Base-by-base conservation (phyloP, 2,113 vertebrate species). In the Coptodon bakossiorum region DNA sequence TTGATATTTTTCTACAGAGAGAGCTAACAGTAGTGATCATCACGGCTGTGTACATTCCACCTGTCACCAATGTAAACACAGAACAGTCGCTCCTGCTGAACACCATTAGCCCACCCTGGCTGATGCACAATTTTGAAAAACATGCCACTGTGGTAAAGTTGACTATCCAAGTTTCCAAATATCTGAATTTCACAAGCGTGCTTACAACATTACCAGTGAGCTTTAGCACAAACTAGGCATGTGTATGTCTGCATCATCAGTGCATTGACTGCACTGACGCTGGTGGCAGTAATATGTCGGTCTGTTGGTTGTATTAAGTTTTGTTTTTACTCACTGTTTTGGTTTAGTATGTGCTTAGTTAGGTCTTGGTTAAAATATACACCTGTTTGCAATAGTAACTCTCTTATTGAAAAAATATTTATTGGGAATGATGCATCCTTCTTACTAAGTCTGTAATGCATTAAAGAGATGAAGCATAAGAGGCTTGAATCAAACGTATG, bases 271-370 rank as follows among this genome's bases (percentile, higher is more conserved):
- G 61, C 34, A 66, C 6, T 66, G 34, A 38, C 3, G 1, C 61
- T 0, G 34, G 34, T 38, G 19, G 9, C 10, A 3, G 10, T 0
- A 22, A 38, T 6, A 38, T 5, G 5, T 57, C 24, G 2, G 22
- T 24, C 12, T 13, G 22, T 56, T 6, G n/a, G 53, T 63, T 63
- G 19, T 2, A 11, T 34, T 36, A 63, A 34, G 29, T 19, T 11
- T 34, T 63, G 29, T 19, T 63, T 36, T 19, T n/a, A 13, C 4
- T 68, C 63, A 4, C 11, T 22, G 34, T 40, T 68, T 22, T 22
- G 6, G 19, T 40, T 68, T 22, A 40, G n/a, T 13, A 5, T 22
- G 27, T 61, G 22, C 24, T 17, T 31, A 17, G 57, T 16, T 4
- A 16, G 59, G 29, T 63, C 61, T 68, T 12, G 17, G 63, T 38